Conservation (phyloP, 2,888 invertebrate species). For the Tupiocoris notatus region DNA sequence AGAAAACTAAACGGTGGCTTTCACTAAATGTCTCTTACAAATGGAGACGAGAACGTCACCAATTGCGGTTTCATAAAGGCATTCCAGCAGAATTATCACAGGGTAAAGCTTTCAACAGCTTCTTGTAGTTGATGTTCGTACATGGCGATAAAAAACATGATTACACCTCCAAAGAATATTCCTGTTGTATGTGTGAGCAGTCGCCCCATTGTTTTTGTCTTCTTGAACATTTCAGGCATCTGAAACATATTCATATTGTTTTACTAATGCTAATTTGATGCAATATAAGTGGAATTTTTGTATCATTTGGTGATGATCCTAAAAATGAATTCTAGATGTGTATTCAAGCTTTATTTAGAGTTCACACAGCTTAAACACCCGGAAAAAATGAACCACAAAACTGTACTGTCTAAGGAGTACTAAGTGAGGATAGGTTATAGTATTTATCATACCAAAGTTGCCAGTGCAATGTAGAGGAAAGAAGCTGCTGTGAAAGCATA, state of each 20-base stretch:
- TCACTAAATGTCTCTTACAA: too few relatives aligned
- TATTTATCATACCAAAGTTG: conserved; percentile 63
- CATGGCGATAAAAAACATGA: conserved; percentile 73
- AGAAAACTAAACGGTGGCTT: too few relatives aligned
- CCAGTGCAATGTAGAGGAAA: conserved; percentile 76
- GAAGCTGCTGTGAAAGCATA: conserved; percentile 76
- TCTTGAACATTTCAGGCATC: conserved; percentile 59
- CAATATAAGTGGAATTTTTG: too few relatives aligned
- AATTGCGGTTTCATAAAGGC: too few relatives aligned
- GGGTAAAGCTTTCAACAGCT: conserved; percentile 18
- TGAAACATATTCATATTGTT: too few relatives aligned
- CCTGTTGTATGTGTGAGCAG: conserved; percentile 66
- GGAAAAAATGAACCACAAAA: neutral
- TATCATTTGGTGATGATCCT: too few relatives aligned
- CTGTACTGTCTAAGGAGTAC: neutral
- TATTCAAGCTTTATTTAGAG: too few relatives aligned
- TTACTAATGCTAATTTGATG: too few relatives aligned
- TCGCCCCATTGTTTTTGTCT: conserved; percentile 58
- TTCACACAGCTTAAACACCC: too few relatives aligned
- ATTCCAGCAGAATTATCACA: neutral
- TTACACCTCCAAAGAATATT: conserved; percentile 65
- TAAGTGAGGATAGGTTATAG: neutral
- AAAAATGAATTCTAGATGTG: too few relatives aligned
- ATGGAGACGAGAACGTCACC: too few relatives aligned
- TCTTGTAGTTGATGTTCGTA: conserved; percentile 59